Evolutionary conservation across 1,140 invertebrate genomes (phyloP), one percentile per base, ranked within the genome.

Genomic region (Linepithema humile): DNA sequence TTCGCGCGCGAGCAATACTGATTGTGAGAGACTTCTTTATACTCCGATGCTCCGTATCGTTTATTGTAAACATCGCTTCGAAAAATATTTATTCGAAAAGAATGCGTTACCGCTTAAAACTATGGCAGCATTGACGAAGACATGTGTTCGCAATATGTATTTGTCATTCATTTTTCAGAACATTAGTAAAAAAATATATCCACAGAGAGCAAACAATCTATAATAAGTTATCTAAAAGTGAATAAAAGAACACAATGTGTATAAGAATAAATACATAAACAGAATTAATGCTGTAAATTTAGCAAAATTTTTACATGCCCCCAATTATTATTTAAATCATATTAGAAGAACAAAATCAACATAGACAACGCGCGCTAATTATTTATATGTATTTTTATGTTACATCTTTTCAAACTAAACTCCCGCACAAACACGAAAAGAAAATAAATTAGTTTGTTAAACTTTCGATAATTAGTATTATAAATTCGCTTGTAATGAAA

Each of bases 91-190:
- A 12, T 38, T 48, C 3, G 9, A 3, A 26, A 12, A 57, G 40
- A 17, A 26, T 38, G 57, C 32, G 35, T 40, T 73, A 73, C 15
- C 32, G 1, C 29, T 29, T 60, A 60, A 74, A 74, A 60, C 10
- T 64, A 43, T 64, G 73, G 12, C 73, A 75, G 32, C 29, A 29
- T 48, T 62, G 12, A 7, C 29, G 55, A 32, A 7, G 26, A n/a
- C 12, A 29, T 48, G 45, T 12, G 15, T 65, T 45, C 29, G 12
- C 12, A 7, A n/a, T n/a, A 48, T 3, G 12, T 35, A 26, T 65
- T 32, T 77, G n/a, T 77, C 29, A 65, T 65, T 38, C 40, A 40
- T 62, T 45, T 62, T 43, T 45, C 57, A 55, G 5, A 74, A 53
- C 15, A 6, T 20, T 57, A 20, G 10, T n/a, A n/a, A 75, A 75